These are phyloP conservation scores for Xanthostigma xanthostigma DNA, from an alignment of 2,888 invertebrate genomes.

Conservation along the genomic window DNA sequence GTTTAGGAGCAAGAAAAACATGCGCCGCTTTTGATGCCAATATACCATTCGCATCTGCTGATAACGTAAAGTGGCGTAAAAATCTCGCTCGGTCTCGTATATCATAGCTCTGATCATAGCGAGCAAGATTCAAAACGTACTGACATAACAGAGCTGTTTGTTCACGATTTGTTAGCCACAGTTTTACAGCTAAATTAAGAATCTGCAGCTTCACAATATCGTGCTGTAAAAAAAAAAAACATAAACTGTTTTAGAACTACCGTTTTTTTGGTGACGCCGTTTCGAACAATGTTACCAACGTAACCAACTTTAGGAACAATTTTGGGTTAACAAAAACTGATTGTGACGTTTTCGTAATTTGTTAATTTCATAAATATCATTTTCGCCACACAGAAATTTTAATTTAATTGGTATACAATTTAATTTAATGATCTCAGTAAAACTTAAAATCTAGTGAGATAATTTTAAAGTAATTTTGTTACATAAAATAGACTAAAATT, in stretches of 20 bases:
- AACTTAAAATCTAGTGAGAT: no score
- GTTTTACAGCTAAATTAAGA: conserved; percentile 85
- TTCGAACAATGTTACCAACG: no score
- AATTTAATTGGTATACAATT: no score
- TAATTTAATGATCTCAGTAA: no score
- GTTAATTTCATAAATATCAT: no score
- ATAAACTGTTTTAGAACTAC: background rate
- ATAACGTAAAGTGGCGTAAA: conserved; percentile 66
- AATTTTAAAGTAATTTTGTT: no score
- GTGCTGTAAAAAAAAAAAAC: conserved; percentile 41
- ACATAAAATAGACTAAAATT: no score
- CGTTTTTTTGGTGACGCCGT: background rate
- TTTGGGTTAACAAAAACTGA: no score
- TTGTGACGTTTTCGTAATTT: background rate
- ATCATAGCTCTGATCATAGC: conserved; percentile 96
- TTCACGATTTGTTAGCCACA: conserved; percentile 74
- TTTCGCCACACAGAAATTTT: no score
- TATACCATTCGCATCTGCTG: conserved; percentile 30
- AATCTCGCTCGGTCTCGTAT: conserved; percentile 90
- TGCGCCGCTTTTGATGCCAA: conserved; percentile 57
- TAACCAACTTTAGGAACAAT: no score
- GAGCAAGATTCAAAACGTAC: conserved; percentile 86
- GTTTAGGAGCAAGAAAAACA: conserved; percentile 84
- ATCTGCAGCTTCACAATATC: conserved; percentile 93
- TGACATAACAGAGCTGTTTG: conserved; percentile 78